These are phyloP conservation scores for Asobara japonica DNA, from an alignment of 1,140 invertebrate genomes.

Conservation along the genomic window DNA sequence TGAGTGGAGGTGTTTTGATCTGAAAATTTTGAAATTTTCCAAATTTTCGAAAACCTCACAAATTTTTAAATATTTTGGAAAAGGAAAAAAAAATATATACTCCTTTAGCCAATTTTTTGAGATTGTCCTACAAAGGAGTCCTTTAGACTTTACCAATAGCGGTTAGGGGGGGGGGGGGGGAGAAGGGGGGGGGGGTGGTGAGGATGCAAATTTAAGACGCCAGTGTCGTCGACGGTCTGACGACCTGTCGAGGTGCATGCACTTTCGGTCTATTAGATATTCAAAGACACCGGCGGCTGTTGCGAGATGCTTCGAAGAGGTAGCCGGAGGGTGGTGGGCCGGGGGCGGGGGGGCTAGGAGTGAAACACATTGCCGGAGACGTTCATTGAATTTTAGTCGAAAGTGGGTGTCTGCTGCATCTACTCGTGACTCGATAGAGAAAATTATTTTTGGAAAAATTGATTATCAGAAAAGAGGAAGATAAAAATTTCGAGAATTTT, in stretches of 20 bases:
- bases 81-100: too few relatives aligned
- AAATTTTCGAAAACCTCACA: too few relatives aligned
- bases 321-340: neutral
- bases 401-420: neutral
- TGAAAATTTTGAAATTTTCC: too few relatives aligned
- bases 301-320: neutral
- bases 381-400: constrained; percentile 2
- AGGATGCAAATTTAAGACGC: constrained; percentile 6
- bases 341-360: neutral
- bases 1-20: too few relatives aligned
- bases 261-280: constrained; percentile 17
- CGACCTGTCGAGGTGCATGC: neutral
- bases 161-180: too few relatives aligned
- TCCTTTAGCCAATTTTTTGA: too few relatives aligned
- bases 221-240: constrained; percentile 10
- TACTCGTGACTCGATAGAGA: neutral
- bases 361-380: neutral
- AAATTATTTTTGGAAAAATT: too few relatives aligned
- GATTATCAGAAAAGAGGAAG: too few relatives aligned
- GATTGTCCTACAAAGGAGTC: too few relatives aligned
- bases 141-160: neutral
- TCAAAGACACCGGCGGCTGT: constrained; percentile 2
- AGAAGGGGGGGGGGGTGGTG: too few relatives aligned
- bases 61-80: too few relatives aligned
- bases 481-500: too few relatives aligned